These are phyloP conservation scores for Syngnathus scovelli DNA, from an alignment of 2,113 vertebrate genomes.

Conservation along the genomic window DNA sequence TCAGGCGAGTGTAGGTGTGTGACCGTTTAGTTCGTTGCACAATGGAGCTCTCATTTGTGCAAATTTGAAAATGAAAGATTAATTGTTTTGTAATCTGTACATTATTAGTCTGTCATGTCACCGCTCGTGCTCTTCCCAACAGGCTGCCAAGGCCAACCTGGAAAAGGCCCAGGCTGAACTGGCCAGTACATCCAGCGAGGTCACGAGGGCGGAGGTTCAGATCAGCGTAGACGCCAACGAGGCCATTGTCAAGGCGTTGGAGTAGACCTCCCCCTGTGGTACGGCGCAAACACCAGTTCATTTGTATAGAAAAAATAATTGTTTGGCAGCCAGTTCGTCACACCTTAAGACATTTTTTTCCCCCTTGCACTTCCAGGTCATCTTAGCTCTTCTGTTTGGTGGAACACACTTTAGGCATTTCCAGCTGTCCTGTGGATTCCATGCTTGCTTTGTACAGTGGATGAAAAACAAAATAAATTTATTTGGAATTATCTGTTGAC, in stretches of 20 bases:
- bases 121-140: constrained; percentile 6
- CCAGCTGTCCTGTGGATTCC: constrained; percentile 53
- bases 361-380: constrained; percentile 30
- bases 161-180: constrained; percentile 84
- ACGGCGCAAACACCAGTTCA: neutral
- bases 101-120: neutral
- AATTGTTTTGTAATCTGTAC: neutral
- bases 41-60: neutral
- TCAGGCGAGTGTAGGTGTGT: neutral
- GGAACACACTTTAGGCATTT: constrained; percentile 37
- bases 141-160: constrained; percentile 87
- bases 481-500: constrained; percentile 63
- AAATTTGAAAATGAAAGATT: neutral
- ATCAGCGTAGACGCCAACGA: constrained; percentile 89
- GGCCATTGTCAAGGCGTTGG: constrained; percentile 90
- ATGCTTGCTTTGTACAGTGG: constrained; percentile 76
- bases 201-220: constrained; percentile 78
- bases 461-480: constrained; percentile 73
- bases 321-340: neutral
- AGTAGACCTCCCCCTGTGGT: constrained; percentile 67
- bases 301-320: neutral
- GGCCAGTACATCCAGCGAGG: constrained; percentile 70
- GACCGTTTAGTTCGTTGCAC: neutral
- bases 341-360: constrained; percentile 8
- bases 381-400: constrained; percentile 36